Evolutionary conservation across 2,797 vertebrate species (phyloP), one percentile per base, ranked within the genome.

Genomic region (Heliangelus exortis): DNA sequence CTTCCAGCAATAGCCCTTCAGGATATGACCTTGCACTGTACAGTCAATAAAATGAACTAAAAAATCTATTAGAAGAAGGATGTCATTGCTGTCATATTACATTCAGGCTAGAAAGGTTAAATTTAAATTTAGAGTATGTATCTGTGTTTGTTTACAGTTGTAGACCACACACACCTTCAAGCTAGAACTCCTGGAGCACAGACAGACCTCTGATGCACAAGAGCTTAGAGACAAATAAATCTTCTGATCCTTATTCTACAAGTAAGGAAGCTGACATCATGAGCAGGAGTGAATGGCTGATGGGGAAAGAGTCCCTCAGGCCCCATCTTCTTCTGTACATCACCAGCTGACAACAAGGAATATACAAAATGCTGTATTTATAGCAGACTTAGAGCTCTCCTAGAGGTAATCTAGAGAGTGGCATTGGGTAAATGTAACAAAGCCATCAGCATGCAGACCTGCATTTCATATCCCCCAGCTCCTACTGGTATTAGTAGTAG

Each of bases 11-110:
- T 92, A 96, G 94, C 81, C 89, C 95, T 93, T 33, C 87, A 77
- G 96, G 96, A 96, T 91, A 94, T 93, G 91, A 93, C 86, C 63
- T 88, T 89, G 94, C 54, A 61, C 85, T 87, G 84, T 83, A 81
- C 54, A 83, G 87, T 67, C 92, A 84, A 93, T 43, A 80, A 93
- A 96, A 97, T 95, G 95, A 97, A 92, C 75, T 79, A 84, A 90
- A 95, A 97, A 96, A 91, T 71, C 59, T 95, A 94, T 97, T 96
- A 96, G 74, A 50, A 96, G 74, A 84, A 94, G 94, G 97, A 97
- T 97, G 92, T 94, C 63, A 51, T 47, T 91, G 83, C 88, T 93
- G 95, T 78, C 79, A 26, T 58, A 90, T 91, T 84, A 87, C 11
- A 6, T 14, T 45, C 77, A 88, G 88, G 90, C 89, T 90, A 84